Evolutionary conservation across 2,113 vertebrate genomes (phyloP), one percentile per base, ranked within the genome.

Genomic region (Aleadryas rufinucha): DNA sequence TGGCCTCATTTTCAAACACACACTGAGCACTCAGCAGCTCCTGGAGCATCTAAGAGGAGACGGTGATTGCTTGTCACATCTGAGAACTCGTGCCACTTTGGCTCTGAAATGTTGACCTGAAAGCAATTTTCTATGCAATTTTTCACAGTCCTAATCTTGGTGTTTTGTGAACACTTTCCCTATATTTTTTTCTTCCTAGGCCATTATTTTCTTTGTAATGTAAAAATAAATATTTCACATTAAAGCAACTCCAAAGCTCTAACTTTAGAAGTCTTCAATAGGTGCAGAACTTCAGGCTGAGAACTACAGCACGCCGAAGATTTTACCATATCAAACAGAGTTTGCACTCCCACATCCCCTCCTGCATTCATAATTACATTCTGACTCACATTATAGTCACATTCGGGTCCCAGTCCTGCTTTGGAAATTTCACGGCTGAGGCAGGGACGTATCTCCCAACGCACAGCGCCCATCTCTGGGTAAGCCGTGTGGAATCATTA

Each of bases 301-400:
- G 69, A 66, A 63, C 56, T 66, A 77, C n/a, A 81, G 57, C 52
- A 82, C 0, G 0, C 28, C 0, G 0, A 86, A 86, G 72, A 89
- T 89, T 94, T 96, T 90, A 88, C 76, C 90, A 89, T 81, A 86
- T 94, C 92, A 96, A 95, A 95, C 54, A 10, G 28, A 56, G 79
- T 61, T 88, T 65, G 41, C 78, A 80, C 71, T 97, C 90, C 90
- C 86, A 88, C 87, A 37, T 65, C 54, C 56, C 59, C 63, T 85
- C 90, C 60, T 79, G 87, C 78, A 88, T 80, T 76, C 50, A 37
- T 69, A 87, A 92, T 90, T 87, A 82, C 3, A 1, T 61, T 85
- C 87, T 88, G 90, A 86, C 64, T 90, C 10, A 9, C 56, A 41
- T 54, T 39, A 31, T 78, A 88, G 96, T 87, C 71, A 56, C 68